A percentile compares a stretch with the other conserved stretches of the same genome.
These are phyloP conservation scores for Bambusicola thoracicus DNA, from an alignment of 2,113 vertebrate genomes.

Conservation along the genomic window DNA sequence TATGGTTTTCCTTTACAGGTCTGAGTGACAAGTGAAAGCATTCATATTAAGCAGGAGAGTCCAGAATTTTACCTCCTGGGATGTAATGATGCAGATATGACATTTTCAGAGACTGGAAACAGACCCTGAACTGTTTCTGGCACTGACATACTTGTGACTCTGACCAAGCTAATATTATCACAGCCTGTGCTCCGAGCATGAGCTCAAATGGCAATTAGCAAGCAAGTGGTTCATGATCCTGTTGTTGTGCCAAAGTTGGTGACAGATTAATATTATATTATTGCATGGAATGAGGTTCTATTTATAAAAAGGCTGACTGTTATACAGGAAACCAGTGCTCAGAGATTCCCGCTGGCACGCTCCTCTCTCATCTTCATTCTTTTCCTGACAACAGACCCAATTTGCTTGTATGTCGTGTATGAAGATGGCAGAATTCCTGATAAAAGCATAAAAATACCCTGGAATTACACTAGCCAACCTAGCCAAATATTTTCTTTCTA, in stretches of 20 bases:
- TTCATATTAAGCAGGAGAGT: background rate
- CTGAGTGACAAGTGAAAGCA: conserved; percentile 44
- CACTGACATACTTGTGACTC: conserved; percentile 10
- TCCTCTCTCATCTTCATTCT: conserved; percentile 14
- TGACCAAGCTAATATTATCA: conserved; percentile 46
- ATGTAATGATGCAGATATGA: background rate
- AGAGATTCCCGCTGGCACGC: conserved; percentile 17
- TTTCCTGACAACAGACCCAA: conserved; percentile 16
- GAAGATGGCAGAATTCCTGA: background rate
- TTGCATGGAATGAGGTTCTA: conserved; percentile 17
- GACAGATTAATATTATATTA: conserved; percentile 37
- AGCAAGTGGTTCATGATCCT: background rate
- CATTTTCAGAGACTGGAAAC: conserved; percentile 11
- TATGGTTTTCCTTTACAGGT: background rate
- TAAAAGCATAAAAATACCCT: background rate
- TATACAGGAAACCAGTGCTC: conserved; percentile 7
- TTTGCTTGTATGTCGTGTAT: background rate
- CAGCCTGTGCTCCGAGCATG: background rate
- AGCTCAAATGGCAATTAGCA: conserved; percentile 43
- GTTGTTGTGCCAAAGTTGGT: background rate
- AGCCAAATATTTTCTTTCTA: background rate
- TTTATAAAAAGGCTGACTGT: conserved; percentile 46
- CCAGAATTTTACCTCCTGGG: conserved; percentile 25
- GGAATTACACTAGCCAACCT: background rate
- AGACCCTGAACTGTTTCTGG: conserved; percentile 15